phyloP scores from a whole-genome alignment of 1,140 invertebrate genomes.

The Cotesia chilonis region DNA sequence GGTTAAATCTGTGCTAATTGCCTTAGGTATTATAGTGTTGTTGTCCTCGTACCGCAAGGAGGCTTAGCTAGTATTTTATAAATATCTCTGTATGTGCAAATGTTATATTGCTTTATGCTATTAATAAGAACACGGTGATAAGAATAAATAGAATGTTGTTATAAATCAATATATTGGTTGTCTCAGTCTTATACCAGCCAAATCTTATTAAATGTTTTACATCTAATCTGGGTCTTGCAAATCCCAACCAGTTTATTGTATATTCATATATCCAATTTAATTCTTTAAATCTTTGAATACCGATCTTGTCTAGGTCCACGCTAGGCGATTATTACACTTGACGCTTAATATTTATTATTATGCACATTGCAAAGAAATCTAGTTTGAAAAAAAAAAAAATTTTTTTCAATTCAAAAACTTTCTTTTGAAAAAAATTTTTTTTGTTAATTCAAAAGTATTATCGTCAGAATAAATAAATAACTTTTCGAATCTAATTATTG shows the following conservation, averaged over 20 bases:
- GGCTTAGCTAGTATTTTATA: constrained; percentile 13
- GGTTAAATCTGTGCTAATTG: constrained; percentile 57
- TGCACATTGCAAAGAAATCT: too few relatives aligned
- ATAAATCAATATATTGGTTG: neutral
- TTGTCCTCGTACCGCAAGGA: constrained; percentile 37
- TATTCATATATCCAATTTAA: neutral
- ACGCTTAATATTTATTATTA: too few relatives aligned
- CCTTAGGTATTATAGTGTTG: constrained; percentile 37
- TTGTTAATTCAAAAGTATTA: too few relatives aligned
- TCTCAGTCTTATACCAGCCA: neutral
- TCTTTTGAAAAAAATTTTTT: too few relatives aligned
- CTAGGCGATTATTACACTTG: too few relatives aligned
- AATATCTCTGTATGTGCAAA: neutral
- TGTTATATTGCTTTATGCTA: neutral
- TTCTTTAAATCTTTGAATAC: constrained; percentile 28
- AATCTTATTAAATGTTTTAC: constrained; percentile 14
- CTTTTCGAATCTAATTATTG: too few relatives aligned
- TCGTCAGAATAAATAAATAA: too few relatives aligned
- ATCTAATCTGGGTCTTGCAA: neutral
- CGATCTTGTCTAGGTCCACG: neutral
- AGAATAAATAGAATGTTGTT: constrained; percentile 2
- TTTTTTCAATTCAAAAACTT: too few relatives aligned
- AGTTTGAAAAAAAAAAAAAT: too few relatives aligned
- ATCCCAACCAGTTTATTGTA: constrained; percentile 3
- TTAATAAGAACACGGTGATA: neutral